Evolutionary conservation across 2,888 invertebrate species (phyloP).

Genomic region (Taphrorychus bicolor): DNA sequence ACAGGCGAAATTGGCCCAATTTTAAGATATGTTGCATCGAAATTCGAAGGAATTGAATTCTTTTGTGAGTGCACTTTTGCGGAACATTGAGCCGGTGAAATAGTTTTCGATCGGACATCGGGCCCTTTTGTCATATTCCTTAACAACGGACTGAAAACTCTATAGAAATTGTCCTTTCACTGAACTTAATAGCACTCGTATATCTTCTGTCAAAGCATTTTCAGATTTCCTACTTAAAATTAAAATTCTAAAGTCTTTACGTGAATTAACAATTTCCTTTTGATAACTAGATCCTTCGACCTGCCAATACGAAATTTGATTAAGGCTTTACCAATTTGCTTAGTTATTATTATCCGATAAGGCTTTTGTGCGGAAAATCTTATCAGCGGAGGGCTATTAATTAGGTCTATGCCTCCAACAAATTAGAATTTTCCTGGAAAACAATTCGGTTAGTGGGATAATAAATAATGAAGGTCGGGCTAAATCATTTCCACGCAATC

Average conservation of each 20-base stretch:
- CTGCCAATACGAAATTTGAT: background rate
- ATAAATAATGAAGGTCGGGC: conserved; percentile 6
- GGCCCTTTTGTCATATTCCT: background rate
- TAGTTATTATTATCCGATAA: background rate
- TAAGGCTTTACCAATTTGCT: no score
- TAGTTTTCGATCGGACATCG: no score
- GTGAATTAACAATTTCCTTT: no score
- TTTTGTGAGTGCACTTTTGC: background rate
- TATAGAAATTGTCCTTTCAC: no score
- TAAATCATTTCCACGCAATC: conserved; percentile 20
- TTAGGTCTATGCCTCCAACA: background rate
- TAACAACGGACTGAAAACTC: no score
- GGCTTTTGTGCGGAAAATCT: background rate
- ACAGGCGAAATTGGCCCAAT: conserved; percentile 7
- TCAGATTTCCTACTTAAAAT: no score
- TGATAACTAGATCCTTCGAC: no score
- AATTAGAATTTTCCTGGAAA: background rate
- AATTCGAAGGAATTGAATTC: background rate
- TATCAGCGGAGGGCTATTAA: background rate
- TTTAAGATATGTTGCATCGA: conserved; percentile 16
- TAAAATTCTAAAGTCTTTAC: no score
- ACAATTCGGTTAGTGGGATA: conserved; percentile 6
- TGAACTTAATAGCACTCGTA: no score
- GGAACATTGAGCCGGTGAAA: background rate
- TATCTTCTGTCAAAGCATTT: no score